Conservation (phyloP, 2,113 vertebrate species). For the Todiramphus chloris region DNA sequence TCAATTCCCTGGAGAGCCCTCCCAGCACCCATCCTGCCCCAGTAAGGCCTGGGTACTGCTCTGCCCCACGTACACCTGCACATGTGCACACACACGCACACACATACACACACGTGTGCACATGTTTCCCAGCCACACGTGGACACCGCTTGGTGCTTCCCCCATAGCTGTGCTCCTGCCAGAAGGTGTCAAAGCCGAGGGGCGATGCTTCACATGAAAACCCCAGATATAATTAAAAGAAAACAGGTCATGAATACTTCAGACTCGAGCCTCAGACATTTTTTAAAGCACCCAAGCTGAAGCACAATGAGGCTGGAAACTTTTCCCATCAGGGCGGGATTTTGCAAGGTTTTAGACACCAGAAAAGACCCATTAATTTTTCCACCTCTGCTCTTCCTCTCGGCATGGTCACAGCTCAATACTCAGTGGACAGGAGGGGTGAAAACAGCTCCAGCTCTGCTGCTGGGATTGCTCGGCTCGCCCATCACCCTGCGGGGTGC, state of each 20-base stretch:
- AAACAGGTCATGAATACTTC: neutral
- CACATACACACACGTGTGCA: fast-evolving
- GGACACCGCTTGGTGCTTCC: neutral
- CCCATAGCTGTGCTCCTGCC: neutral
- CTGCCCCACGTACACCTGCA: neutral
- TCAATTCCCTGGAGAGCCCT: neutral
- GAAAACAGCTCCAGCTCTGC: neutral
- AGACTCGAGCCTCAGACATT: neutral
- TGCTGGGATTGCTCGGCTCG: neutral
- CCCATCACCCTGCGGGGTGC: neutral
- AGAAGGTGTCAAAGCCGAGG: fast-evolving
- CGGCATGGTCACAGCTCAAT: neutral
- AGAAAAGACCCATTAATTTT: neutral
- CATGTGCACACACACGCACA: fast-evolving
- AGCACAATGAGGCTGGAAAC: neutral
- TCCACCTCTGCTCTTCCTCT: neutral
- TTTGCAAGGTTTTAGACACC: neutral
- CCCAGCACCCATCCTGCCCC: neutral
- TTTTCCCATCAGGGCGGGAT: neutral
- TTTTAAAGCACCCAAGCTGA: neutral
- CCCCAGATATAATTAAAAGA: neutral
- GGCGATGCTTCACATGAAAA: neutral
- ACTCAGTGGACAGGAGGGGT: neutral
- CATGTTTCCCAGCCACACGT: fast-evolving
- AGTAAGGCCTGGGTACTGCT: neutral